Percentiles rank a stretch among this genome's conserved stretches.
These are phyloP conservation scores for Euphonia xanthogaster DNA, from an alignment of 2,797 vertebrate genomes.

Conservation along the genomic window DNA sequence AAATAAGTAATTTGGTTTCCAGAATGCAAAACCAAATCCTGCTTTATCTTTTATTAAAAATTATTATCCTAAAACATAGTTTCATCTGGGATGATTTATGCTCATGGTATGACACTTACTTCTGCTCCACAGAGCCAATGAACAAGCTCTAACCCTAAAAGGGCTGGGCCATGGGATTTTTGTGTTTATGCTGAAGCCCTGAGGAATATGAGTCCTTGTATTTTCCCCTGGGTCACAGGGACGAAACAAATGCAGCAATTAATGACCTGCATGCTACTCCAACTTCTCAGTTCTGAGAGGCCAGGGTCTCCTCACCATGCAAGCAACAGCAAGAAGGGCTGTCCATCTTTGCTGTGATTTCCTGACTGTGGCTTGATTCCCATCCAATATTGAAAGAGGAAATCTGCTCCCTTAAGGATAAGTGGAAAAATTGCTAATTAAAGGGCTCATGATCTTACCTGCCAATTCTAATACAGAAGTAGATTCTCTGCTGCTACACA, in stretches of 20 bases:
- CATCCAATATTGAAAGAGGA: background rate
- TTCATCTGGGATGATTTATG: background rate
- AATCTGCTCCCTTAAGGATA: background rate
- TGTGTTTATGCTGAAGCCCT: background rate
- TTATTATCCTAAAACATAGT: background rate
- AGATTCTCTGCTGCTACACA: background rate
- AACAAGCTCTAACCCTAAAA: fast-evolving
- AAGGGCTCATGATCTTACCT: background rate
- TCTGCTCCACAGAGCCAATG: background rate
- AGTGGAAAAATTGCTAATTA: background rate
- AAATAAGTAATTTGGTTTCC: background rate
- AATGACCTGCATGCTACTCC: background rate
- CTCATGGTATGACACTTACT: background rate
- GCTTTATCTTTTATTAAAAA: background rate
- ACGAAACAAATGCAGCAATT: background rate
- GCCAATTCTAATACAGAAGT: background rate
- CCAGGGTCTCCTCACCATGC: background rate
- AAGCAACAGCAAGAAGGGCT: background rate
- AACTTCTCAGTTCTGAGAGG: background rate
- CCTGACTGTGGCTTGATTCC: background rate
- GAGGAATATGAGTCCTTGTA: background rate
- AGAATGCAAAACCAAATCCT: background rate
- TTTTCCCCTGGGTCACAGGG: background rate
- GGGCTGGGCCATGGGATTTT: background rate
- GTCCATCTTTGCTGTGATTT: background rate